Evolutionary conservation across 53 echinoderm and acorn worm species (phyloP), one percentile per base, ranked within the genome.

Genomic region (Apostichopus leukothele): DNA sequence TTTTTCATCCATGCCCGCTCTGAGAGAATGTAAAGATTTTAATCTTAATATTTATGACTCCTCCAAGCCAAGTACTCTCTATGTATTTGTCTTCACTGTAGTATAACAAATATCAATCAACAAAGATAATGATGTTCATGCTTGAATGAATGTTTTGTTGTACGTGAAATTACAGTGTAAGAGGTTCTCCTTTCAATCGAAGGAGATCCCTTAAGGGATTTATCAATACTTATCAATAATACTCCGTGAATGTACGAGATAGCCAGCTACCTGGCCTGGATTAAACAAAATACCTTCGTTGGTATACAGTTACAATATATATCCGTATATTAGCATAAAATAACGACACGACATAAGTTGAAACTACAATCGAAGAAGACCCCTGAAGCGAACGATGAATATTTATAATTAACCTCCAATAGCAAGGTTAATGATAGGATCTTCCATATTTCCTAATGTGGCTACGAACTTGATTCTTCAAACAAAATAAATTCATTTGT

Each of bases 401-500:
- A 68, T 68, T 68, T n/a, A 68, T 14, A 68, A 14, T 68, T 68
- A 68, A 68, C 68, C 68, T 68, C 68, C 16, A 14, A 14, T 68
- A 68, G 68, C 68, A 68, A 68, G 68, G 68, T 14, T 68, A 68
- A 68, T 68, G 68, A 68, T 16, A 19, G 71, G 71, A 71, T 71
- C 71, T 71, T 71, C 71, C 71, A 18, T n/a, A 71, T 71, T n/a
- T 16, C 71, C 20, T n/a, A 18, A 71, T 18, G 52, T 81, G 18
- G 81, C 57, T 22, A 12, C 54, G 59, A 81, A 54, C 59, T 59
- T 81, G 54, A 81, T 52, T 81, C 81, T 20, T 55, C 54, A 81
- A 20, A 81, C 81, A 59, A 81, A 81, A 81, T 55, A 59, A 81
- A 81, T 81, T 81, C 54, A 81, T 81, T 81, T 81, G 81, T 81